Percentiles rank a stretch among this genome's conserved stretches.
These are phyloP conservation scores for Andrena cerasifolii DNA, from an alignment of 1,140 invertebrate genomes.

Conservation along the genomic window DNA sequence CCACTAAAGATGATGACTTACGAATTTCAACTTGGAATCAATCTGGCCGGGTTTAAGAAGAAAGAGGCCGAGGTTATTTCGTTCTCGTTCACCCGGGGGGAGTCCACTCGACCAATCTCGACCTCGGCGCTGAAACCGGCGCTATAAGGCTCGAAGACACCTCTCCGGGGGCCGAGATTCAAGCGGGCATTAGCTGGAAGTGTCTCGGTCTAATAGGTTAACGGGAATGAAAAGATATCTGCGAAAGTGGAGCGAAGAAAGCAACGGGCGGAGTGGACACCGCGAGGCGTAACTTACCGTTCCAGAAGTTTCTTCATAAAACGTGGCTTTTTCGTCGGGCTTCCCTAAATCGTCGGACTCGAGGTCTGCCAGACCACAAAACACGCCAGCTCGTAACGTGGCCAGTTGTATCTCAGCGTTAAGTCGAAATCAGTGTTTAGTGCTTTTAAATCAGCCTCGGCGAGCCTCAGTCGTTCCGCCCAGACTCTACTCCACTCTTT, in stretches of 20 bases:
- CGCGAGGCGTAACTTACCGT: conserved; percentile 21
- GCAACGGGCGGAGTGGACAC: conserved; percentile 15
- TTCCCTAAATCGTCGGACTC: conserved; percentile 1
- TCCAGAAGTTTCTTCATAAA: conserved; percentile 42
- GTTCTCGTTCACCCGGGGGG: neutral
- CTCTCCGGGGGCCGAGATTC: conserved; percentile 36
- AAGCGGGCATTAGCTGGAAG: conserved; percentile 27
- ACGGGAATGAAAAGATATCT: conserved; percentile 58
- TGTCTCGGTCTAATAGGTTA: conserved; percentile 45
- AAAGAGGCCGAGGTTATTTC: neutral
- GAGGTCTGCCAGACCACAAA: neutral
- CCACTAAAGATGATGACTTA: too few relatives aligned
- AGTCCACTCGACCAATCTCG: neutral
- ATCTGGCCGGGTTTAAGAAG: conserved; percentile 2
- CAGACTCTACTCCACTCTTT: neutral
- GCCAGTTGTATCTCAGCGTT: conserved; percentile 72
- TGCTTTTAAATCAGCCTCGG: conserved; percentile 72
- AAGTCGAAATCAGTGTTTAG: conserved; percentile 78
- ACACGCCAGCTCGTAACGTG: conserved; percentile 1
- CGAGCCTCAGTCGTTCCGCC: neutral
- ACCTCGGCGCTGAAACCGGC: conserved; percentile 18
- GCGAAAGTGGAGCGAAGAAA: neutral
- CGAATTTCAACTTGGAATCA: conserved; percentile 1
- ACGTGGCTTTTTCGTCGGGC: neutral
- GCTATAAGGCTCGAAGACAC: conserved; percentile 3